Percentiles rank a stretch among this genome's conserved stretches.
phyloP scores from a whole-genome alignment of 2,888 invertebrate genomes.

The Digitonthophagus gazella region DNA sequence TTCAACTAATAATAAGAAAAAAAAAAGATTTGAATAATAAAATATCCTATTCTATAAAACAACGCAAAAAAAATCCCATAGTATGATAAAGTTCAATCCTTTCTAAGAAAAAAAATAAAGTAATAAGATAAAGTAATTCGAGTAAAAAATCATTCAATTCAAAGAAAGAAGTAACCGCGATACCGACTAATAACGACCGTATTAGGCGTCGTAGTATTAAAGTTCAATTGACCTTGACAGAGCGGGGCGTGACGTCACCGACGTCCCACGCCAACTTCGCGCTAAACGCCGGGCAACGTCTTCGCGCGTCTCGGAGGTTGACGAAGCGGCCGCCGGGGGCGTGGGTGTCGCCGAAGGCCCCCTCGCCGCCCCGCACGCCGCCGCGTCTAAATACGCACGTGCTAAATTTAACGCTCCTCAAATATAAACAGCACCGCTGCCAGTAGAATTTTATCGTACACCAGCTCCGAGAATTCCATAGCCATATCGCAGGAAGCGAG shows the following conservation, averaged over 20 bases:
- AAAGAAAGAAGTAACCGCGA: not conserved
- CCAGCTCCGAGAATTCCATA: not conserved
- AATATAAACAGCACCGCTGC: not conserved
- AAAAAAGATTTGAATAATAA: too few species aligned
- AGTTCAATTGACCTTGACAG: not conserved
- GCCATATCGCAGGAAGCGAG: not conserved
- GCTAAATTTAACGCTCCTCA: not conserved
- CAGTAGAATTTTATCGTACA: not conserved
- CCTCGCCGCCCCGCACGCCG: not conserved
- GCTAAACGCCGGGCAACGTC: not conserved
- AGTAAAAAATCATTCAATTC: too few species aligned
- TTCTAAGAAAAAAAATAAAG: too few species aligned
- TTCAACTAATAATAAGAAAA: too few species aligned
- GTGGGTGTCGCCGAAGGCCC: not conserved
- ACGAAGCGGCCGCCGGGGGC: not conserved
- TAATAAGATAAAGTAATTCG: too few species aligned
- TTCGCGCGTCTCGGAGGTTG: not conserved
- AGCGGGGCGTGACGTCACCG: not conserved
- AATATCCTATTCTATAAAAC: too few species aligned
- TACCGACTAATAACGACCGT: not conserved
- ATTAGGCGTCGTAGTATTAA: not conserved
- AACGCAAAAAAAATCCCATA: too few species aligned
- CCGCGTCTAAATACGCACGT: not conserved
- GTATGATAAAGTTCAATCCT: too few species aligned
- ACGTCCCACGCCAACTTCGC: not conserved